Evolutionary conservation across 2,113 vertebrate species (phyloP).

Genomic region (Petromus typicus): DNA sequence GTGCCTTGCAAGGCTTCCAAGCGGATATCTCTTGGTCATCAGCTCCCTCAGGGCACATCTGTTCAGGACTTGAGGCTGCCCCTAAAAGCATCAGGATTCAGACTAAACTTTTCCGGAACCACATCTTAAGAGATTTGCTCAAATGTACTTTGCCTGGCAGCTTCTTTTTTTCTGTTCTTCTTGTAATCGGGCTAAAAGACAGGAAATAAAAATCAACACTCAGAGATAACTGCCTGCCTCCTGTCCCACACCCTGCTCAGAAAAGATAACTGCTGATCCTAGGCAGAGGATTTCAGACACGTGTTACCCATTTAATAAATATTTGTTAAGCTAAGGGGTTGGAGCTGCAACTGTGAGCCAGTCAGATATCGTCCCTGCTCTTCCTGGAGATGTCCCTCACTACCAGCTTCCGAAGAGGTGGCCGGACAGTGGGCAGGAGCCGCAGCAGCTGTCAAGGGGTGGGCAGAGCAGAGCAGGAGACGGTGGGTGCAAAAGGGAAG

Average conservation of each 20-base stretch:
- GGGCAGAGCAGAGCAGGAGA: neutral
- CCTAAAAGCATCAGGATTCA: neutral
- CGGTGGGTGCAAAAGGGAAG: neutral
- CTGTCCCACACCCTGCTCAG: slow-evolving; percentile 20
- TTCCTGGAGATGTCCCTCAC: neutral
- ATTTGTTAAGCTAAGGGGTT: slow-evolving; percentile 16
- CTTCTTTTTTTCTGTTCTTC: neutral
- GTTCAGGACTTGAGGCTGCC: neutral
- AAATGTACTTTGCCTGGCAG: slow-evolving; percentile 8
- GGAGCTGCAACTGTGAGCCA: neutral
- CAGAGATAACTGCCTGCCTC: neutral
- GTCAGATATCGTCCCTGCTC: neutral
- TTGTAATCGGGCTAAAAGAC: neutral
- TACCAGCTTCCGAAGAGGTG: neutral
- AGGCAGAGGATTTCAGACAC: slow-evolving; percentile 43
- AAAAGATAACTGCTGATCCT: neutral
- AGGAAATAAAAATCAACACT: slow-evolving; percentile 32
- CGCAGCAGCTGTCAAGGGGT: neutral
- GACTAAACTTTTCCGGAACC: neutral
- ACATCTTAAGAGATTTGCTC: slow-evolving; percentile 40
- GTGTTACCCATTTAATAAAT: slow-evolving; percentile 28
- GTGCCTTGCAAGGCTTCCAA: neutral
- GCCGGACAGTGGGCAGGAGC: neutral
- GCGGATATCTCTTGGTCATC: neutral
- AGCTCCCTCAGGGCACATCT: neutral